Conservation (phyloP, 1,140 invertebrate genomes). For the Drosophila carrolli region DNA sequence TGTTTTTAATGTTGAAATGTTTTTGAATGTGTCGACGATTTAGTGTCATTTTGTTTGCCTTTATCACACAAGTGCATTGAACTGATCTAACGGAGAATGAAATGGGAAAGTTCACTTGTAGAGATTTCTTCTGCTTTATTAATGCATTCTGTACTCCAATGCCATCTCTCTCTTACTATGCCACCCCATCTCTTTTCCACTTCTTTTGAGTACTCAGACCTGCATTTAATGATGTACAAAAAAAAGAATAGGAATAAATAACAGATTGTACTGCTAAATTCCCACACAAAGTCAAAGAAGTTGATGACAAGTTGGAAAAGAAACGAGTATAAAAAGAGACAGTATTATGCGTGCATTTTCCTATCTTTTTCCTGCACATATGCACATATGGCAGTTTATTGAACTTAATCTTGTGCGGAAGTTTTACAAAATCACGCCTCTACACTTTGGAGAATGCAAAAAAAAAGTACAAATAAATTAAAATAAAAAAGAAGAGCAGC, state of each 20-base stretch:
- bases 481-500: conserved; percentile 24
- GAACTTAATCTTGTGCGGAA: conserved; percentile 72
- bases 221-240: conserved; percentile 34
- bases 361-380: conserved; percentile 9
- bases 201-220: background rate
- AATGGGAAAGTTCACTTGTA: conserved; percentile 16
- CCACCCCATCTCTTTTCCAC: background rate
- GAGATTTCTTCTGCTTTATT: conserved; percentile 1
- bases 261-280: conserved; percentile 14
- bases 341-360: background rate
- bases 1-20: too few relatives aligned
- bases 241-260: background rate
- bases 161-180: background rate
- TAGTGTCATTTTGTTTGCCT: conserved; percentile 1
- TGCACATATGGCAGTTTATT: conserved; percentile 51
- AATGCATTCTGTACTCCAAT: background rate
- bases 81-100: conserved; percentile 14
- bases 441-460: conserved; percentile 37
- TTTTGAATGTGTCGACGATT: too few relatives aligned
- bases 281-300: conserved; percentile 23
- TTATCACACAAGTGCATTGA: conserved; percentile 14
- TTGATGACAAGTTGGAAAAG: conserved; percentile 27
- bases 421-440: conserved; percentile 56
- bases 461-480: conserved; percentile 4
- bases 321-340: background rate